A percentile compares a stretch with the other conserved stretches of the same genome.
These are phyloP conservation scores for Phocides pigmalion DNA, from an alignment of 1,140 invertebrate species.

Conservation along the genomic window DNA sequence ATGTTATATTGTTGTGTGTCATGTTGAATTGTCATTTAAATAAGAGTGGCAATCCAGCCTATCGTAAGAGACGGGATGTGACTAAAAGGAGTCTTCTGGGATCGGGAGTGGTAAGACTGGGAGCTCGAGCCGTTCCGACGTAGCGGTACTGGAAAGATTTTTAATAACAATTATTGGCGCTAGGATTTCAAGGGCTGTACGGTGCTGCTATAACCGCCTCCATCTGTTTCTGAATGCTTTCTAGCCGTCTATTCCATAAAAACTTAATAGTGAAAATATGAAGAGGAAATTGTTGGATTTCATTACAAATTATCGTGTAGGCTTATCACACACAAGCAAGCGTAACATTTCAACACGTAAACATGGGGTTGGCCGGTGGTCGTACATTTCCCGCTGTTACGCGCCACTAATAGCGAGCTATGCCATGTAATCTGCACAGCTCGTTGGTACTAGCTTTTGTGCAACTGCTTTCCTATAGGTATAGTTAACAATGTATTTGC, in stretches of 20 bases:
- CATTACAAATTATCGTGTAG: too few relatives aligned
- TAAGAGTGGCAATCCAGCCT: background rate
- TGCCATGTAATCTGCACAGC: constrained; percentile 1
- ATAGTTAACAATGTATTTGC: background rate
- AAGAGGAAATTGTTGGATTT: constrained; percentile 1
- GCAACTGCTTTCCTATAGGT: background rate
- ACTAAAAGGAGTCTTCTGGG: too few relatives aligned
- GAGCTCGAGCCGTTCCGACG: too few relatives aligned
- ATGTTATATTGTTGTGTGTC: background rate
- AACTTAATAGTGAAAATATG: too few relatives aligned
- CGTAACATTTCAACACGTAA: constrained; percentile 23
- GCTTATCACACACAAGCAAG: constrained; percentile 14
- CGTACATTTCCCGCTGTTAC: constrained; percentile 15
- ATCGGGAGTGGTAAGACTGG: too few relatives aligned
- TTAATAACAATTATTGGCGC: too few relatives aligned
- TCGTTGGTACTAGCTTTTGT: background rate
- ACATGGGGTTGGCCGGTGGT: constrained; percentile 16
- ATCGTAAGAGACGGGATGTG: too few relatives aligned
- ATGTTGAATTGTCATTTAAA: background rate
- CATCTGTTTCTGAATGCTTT: too few relatives aligned
- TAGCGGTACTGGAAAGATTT: too few relatives aligned
- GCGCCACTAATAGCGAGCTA: constrained; percentile 19
- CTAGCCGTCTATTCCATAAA: too few relatives aligned
- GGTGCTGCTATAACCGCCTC: too few relatives aligned
- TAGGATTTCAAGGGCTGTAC: too few relatives aligned